phyloP scores from a whole-genome alignment of 2,888 invertebrate species.

The Chymomyza caudatula region DNA sequence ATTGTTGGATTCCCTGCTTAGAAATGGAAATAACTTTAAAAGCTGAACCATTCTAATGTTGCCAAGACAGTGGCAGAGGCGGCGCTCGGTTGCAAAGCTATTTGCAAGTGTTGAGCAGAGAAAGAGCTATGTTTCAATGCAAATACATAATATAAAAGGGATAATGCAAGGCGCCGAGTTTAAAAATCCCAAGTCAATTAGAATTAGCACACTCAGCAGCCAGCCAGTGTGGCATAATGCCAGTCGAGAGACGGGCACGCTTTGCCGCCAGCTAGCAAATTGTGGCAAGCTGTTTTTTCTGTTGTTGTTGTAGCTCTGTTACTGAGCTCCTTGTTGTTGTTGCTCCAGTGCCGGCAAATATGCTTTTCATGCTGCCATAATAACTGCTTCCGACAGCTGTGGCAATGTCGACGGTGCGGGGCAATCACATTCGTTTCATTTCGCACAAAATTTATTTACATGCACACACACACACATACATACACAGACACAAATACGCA shows the following conservation, averaged over 20 bases:
- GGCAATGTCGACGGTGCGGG: conserved; percentile 20
- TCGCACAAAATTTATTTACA: conserved; percentile 72
- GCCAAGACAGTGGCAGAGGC: neutral
- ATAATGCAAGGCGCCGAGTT: conserved; percentile 39
- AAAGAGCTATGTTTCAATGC: no score
- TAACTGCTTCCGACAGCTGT: conserved; percentile 62
- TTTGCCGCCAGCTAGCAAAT: neutral
- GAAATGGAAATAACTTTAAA: neutral
- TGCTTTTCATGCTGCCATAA: conserved; percentile 55
- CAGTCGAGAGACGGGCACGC: neutral
- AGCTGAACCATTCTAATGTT: neutral
- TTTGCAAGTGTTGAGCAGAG: neutral
- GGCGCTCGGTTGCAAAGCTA: neutral
- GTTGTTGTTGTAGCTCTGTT: neutral
- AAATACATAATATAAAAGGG: neutral
- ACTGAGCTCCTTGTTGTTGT: neutral
- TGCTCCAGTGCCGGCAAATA: conserved; percentile 46
- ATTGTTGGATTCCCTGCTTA: neutral
- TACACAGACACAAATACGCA: neutral
- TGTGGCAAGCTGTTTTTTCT: neutral
- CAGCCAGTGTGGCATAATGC: neutral
- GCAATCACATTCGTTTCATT: conserved; percentile 74
- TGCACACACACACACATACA: conserved; percentile 23
- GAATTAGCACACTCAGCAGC: conserved; percentile 38
- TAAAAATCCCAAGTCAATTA: conserved; percentile 61